Percentiles rank a stretch among this genome's conserved stretches.
These are phyloP conservation scores for Argentina silus DNA, from an alignment of 2,797 vertebrate genomes.

Conservation along the genomic window DNA sequence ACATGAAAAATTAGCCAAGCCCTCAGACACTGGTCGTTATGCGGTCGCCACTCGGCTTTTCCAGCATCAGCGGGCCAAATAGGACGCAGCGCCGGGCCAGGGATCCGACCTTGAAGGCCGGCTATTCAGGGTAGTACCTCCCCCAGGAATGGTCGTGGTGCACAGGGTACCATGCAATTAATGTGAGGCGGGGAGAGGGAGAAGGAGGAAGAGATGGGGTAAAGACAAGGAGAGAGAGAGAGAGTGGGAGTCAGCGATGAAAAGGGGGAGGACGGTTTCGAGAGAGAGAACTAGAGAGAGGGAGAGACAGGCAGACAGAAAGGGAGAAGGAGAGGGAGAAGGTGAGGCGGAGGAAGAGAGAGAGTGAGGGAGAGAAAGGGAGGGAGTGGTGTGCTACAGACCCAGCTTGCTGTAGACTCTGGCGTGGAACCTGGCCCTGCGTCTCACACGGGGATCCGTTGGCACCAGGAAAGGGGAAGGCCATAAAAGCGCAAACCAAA, in stretches of 20 bases:
- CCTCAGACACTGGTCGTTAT: slow-evolving; percentile 78
- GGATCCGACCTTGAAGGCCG: slow-evolving; percentile 66
- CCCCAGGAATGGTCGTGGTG: slow-evolving; percentile 55
- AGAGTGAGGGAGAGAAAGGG: slow-evolving; percentile 25
- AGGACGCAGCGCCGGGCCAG: slow-evolving; percentile 62
- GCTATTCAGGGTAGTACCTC: slow-evolving; percentile 66
- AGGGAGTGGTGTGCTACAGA: slow-evolving; percentile 46
- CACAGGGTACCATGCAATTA: slow-evolving; percentile 69
- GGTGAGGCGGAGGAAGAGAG: slow-evolving; percentile 27
- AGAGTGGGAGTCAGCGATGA: not conserved
- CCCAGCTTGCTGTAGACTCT: slow-evolving; percentile 41
- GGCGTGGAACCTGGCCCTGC: slow-evolving; percentile 38
- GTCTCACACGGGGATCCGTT: slow-evolving; percentile 49
- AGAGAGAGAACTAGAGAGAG: slow-evolving; percentile 13
- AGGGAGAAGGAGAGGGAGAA: slow-evolving; percentile 18
- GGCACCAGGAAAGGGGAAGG: slow-evolving; percentile 50
- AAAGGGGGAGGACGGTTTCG: slow-evolving; percentile 24
- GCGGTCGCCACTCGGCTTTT: slow-evolving; percentile 74
- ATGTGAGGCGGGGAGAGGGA: slow-evolving; percentile 49
- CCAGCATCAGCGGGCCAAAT: slow-evolving; percentile 71
- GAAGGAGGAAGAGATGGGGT: slow-evolving; percentile 16
- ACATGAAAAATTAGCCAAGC: slow-evolving; percentile 75
- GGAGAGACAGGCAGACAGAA: not conserved
- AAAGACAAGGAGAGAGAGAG: not conserved
- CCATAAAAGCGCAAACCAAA: slow-evolving; percentile 63